Evolutionary conservation across 2,113 vertebrate genomes (phyloP).

Genomic region (Otis tarda): DNA sequence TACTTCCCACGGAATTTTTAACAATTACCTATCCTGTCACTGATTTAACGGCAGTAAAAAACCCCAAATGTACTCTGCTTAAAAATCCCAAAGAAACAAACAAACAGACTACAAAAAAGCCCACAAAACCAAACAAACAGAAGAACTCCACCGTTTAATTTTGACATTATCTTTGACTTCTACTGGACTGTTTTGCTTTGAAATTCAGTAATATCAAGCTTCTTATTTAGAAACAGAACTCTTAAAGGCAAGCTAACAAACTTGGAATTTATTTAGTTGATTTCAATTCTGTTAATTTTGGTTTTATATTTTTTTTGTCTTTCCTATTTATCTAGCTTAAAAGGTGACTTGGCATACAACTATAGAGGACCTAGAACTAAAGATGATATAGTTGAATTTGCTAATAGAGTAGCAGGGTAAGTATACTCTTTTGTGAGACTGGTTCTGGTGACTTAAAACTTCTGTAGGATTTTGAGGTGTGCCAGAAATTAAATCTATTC

Average conservation of each 20-base stretch:
- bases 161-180: neutral
- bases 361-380: slow-evolving; percentile 96
- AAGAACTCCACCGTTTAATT: neutral
- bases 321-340: slow-evolving; percentile 77
- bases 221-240: neutral
- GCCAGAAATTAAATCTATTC: neutral
- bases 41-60: neutral
- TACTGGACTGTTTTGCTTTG: neutral
- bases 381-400: slow-evolving; percentile 96
- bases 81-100: neutral
- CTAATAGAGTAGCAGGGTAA: slow-evolving; percentile 96
- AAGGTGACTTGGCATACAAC: slow-evolving; percentile 93
- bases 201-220: neutral
- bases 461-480: neutral
- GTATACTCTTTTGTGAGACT: slow-evolving; percentile 32
- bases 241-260: neutral
- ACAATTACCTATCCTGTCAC: neutral
- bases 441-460: neutral
- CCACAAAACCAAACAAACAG: neutral
- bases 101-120: neutral
- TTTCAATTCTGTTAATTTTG: neutral
- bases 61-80: neutral
- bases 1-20: neutral
- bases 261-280: neutral
- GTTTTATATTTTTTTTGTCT: neutral